Base-by-base conservation (phyloP, 2,113 vertebrate species). In the Actinemys pallida region DNA sequence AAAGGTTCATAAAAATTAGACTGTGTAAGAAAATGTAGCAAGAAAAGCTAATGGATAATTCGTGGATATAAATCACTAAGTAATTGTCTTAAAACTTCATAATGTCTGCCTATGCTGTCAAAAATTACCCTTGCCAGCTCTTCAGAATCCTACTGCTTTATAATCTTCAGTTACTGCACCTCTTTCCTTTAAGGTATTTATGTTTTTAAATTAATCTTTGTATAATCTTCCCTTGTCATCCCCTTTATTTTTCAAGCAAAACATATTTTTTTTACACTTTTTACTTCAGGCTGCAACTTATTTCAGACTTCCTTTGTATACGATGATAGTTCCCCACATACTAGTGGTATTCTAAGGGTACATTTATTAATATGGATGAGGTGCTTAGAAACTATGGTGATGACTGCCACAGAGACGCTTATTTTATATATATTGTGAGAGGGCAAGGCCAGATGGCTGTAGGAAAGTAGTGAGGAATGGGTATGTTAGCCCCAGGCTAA, bases 281-380 rank as follows among this genome's bases (percentile, higher is more conserved):
- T 93, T 75, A 10, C 17, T 94, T 90, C 53, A 35, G 5, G 0
- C 8, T 83, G 47, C 42, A 88, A 31, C 19, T 42, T 76, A 83
- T 84, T 84, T 57, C 24, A 47, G 87, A 84, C 90, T 22, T 84
- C 49, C 76, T 83, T 90, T 75, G 83, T 42, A 27, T 47, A 81
- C 49, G 7, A 53, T 92, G 62, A 90, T 80, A 87, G 54, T 83
- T 93, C 27, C 65, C 20, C 56, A 1, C 8, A 75, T 93, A 88
- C 88, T 59, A 17, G 85, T 80, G n/a, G 56, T 59, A 56, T 93
- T 89, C 86, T 92, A 54, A 87, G 27, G 14, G 27, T 94, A 92
- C 89, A 94, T 81, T 83, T 13, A 90, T 95, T 75, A 94, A 54
- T 92, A 90, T 87, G 65, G 59, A 93, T 93, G 82, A 94, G 19